Percentiles rank a stretch among this genome's conserved stretches.
These are phyloP conservation scores for Meles meles DNA, from an alignment of 2,113 vertebrate species.

Conservation along the genomic window DNA sequence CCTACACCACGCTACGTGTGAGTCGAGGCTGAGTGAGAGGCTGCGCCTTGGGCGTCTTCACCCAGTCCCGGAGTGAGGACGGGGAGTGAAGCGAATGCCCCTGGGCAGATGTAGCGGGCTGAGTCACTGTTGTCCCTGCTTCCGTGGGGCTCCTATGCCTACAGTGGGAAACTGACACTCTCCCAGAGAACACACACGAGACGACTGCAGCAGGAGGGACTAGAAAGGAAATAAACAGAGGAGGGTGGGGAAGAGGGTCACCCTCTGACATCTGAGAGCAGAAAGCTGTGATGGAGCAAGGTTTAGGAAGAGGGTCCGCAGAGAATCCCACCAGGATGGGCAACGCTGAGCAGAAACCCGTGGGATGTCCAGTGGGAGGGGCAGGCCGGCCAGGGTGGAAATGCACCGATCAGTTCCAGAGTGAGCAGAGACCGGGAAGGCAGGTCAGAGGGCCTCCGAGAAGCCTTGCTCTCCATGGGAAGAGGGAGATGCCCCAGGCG, in stretches of 20 bases:
- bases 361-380: background rate
- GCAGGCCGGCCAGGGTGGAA: background rate
- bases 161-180: background rate
- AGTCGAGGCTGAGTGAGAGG: background rate
- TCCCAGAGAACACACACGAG: background rate
- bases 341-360: background rate
- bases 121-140: background rate
- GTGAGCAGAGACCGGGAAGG: no score
- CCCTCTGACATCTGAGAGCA: accelerated
- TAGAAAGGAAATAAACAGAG: background rate
- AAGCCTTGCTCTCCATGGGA: background rate
- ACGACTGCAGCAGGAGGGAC: background rate
- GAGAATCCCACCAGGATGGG: background rate
- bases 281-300: accelerated
- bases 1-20: background rate
- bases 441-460: accelerated
- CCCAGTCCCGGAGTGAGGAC: accelerated
- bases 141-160: background rate
- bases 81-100: background rate
- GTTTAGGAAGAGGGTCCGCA: background rate
- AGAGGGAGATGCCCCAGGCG: background rate
- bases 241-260: accelerated
- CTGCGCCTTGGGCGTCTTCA: background rate
- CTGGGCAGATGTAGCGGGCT: background rate
- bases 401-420: background rate